Evolutionary conservation across 2,888 invertebrate genomes (phyloP).

Genomic region (Agelastica alni): DNA sequence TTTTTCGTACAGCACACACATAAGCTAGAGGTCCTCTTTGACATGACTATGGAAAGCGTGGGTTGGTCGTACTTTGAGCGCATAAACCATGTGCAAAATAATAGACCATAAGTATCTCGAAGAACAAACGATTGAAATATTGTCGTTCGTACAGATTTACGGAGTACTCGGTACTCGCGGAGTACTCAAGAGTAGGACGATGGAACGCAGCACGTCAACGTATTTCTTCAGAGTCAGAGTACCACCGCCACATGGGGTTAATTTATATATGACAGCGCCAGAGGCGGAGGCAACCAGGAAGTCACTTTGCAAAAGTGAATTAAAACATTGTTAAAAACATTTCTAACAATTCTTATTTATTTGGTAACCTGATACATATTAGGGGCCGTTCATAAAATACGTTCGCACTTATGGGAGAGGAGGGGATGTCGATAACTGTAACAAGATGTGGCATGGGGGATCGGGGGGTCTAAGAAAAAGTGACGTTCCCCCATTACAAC

Average conservation of each 20-base stretch:
- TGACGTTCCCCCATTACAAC: too few relatives aligned
- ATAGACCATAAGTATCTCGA: slow-evolving; percentile 48
- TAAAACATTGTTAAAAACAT: too few relatives aligned
- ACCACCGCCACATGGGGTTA: slow-evolving; percentile 19
- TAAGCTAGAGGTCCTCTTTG: slow-evolving; percentile 24
- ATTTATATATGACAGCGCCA: slow-evolving; percentile 3
- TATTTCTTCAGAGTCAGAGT: slow-evolving; percentile 24
- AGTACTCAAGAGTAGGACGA: slow-evolving; percentile 19
- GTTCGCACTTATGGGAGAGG: too few relatives aligned
- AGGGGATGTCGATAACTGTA: too few relatives aligned
- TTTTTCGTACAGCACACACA: too few relatives aligned
- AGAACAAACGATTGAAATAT: slow-evolving; percentile 24
- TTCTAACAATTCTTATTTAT: too few relatives aligned
- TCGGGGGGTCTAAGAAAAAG: too few relatives aligned
- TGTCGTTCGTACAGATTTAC: slow-evolving; percentile 23
- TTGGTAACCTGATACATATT: too few relatives aligned
- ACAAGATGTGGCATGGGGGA: too few relatives aligned
- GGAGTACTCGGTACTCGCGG: slow-evolving; percentile 22
- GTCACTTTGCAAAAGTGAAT: too few relatives aligned
- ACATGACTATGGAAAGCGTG: slow-evolving; percentile 46
- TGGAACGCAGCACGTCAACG: slow-evolving; percentile 19
- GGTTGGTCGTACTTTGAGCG: slow-evolving; percentile 43
- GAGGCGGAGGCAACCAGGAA: too few relatives aligned
- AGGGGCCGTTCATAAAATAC: too few relatives aligned
- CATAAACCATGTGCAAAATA: slow-evolving; percentile 48